Percentiles rank a stretch among this genome's conserved stretches.
Evolutionary conservation across 2,113 vertebrate genomes (phyloP).

Genomic region (Pangasianodon hypophthalmus): DNA sequence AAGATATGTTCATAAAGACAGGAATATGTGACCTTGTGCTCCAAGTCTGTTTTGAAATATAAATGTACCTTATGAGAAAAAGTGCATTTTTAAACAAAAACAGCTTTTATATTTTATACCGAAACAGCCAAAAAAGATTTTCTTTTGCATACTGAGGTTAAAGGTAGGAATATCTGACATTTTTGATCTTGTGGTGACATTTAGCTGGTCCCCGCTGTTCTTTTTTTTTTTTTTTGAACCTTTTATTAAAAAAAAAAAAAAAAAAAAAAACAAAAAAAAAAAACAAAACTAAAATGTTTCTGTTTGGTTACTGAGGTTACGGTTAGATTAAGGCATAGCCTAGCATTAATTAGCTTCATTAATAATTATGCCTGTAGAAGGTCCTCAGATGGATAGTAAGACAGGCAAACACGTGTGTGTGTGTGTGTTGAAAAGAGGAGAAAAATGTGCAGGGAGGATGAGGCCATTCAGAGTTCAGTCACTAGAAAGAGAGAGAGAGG

Average conservation of each 20-base stretch:
- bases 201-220: background rate
- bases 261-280: background rate
- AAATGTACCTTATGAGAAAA: background rate
- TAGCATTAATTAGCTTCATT: background rate
- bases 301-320: background rate
- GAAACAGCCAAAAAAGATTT: background rate
- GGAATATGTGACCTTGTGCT: background rate
- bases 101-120: background rate
- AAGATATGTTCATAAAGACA: background rate
- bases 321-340: background rate
- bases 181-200: background rate
- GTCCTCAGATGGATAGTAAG: background rate
- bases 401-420: background rate
- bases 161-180: background rate
- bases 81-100: too few species aligned
- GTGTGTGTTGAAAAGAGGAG: constrained; percentile 4
- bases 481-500: constrained; percentile 5
- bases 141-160: background rate
- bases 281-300: too few species aligned
- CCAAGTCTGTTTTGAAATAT: background rate
- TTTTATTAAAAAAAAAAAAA: background rate
- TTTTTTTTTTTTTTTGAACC: background rate
- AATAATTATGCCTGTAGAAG: background rate
- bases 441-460: constrained; percentile 24
- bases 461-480: constrained; percentile 23